Evolutionary conservation across 1,140 invertebrate genomes (phyloP).

Genomic region (Lucilia cuprina): DNA sequence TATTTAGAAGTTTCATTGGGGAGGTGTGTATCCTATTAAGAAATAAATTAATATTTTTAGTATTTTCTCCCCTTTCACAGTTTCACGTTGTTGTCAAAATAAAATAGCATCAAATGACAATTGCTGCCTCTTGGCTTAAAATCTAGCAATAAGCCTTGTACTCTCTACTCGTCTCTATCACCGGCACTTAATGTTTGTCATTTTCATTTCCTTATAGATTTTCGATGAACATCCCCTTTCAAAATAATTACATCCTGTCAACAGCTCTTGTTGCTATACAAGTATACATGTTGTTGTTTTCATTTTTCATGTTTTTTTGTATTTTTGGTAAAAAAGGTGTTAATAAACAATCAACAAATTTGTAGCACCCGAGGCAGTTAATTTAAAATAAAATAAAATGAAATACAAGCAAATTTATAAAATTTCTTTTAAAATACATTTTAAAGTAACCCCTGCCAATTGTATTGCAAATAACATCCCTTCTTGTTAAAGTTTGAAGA

Average conservation of each 20-base stretch:
- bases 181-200: background rate
- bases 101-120: background rate
- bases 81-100: too few relatives aligned
- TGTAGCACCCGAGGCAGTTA: background rate
- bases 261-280: background rate
- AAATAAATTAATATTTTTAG: too few relatives aligned
- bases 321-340: background rate
- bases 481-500: background rate
- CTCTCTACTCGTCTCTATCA: too few relatives aligned
- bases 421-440: background rate
- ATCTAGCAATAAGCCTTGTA: too few relatives aligned
- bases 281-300: background rate
- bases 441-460: background rate
- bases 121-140: background rate
- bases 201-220: constrained; percentile 5
- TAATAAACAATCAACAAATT: constrained; percentile 15
- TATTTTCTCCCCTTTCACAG: too few relatives aligned
- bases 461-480: background rate
- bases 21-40: too few relatives aligned
- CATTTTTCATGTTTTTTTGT: too few relatives aligned
- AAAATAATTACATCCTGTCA: constrained; percentile 11
- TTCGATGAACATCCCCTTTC: constrained; percentile 13
- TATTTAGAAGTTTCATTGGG: background rate
- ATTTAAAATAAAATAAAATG: background rate
- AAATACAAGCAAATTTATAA: background rate